Conservation (phyloP, 1,140 invertebrate genomes). For the Nylanderia fulva region DNA sequence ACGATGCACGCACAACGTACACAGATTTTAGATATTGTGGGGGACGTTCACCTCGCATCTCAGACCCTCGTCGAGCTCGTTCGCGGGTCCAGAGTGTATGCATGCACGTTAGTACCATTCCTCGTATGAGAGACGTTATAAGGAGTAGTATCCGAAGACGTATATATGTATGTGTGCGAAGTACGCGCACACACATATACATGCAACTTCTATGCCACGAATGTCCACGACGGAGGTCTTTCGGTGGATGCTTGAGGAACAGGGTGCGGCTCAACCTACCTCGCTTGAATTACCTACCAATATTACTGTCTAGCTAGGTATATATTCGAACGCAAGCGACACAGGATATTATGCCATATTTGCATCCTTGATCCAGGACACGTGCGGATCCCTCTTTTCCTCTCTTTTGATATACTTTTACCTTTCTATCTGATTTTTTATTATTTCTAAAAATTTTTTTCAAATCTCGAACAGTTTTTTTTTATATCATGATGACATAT, state of each 20-base stretch:
- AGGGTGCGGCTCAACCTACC: conserved; percentile 84
- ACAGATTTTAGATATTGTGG: conserved; percentile 82
- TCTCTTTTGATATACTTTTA: background rate
- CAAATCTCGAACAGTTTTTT: conserved; percentile 8
- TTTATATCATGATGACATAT: background rate
- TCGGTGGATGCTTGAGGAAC: conserved; percentile 82
- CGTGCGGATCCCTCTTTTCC: conserved; percentile 66
- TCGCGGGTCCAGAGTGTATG: conserved; percentile 65
- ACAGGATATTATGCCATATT: conserved; percentile 80
- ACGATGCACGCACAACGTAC: conserved; percentile 51
- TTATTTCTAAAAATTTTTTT: background rate
- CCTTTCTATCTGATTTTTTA: conserved; percentile 9
- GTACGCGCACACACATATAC: background rate
- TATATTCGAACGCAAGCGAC: conserved; percentile 75
- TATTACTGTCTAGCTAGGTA: conserved; percentile 82
- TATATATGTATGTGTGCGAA: background rate
- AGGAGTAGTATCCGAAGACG: conserved; percentile 57
- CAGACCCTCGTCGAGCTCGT: conserved; percentile 71
- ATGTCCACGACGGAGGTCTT: conserved; percentile 52
- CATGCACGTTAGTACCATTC: conserved; percentile 61
- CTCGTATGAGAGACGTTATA: conserved; percentile 70
- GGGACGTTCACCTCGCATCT: conserved; percentile 83
- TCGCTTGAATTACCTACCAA: conserved; percentile 82
- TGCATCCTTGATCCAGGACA: conserved; percentile 81
- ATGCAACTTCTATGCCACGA: no score